Evolutionary conservation across 2,888 invertebrate genomes (phyloP).

Genomic region (Sarcophaga rosellei): DNA sequence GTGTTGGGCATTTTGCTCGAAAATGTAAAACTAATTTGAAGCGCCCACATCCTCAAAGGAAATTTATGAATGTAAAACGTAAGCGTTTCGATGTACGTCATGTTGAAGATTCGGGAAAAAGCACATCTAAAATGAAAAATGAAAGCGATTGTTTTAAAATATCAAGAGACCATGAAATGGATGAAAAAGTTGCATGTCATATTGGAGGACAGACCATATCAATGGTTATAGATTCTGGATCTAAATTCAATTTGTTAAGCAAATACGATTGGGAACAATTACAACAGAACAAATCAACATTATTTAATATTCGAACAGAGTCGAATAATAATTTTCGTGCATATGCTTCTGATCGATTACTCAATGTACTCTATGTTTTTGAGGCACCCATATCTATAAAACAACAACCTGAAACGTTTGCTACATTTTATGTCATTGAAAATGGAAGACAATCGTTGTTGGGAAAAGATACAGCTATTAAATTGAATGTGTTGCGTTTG

Average conservation of each 20-base stretch:
- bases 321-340: constrained; percentile 37
- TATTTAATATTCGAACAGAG: no score
- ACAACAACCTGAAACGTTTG: constrained; percentile 2
- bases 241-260: constrained; percentile 37
- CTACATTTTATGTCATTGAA: no score
- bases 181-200: constrained; percentile 30
- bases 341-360: constrained; percentile 23
- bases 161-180: constrained; percentile 18
- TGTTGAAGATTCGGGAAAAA: constrained; percentile 26
- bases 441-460: constrained; percentile 3
- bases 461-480: constrained; percentile 28
- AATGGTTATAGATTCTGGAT: constrained; percentile 42
- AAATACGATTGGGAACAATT: constrained; percentile 36
- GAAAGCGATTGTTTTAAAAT: constrained; percentile 39
- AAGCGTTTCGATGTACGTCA: constrained; percentile 8
- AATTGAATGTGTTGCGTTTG: constrained; percentile 42
- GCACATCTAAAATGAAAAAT: neutral
- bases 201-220: constrained; percentile 23
- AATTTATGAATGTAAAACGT: constrained; percentile 8
- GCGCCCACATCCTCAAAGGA: constrained; percentile 1
- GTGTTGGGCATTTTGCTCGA: constrained; percentile 41
- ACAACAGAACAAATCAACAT: no score
- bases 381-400: constrained; percentile 7
- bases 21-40: constrained; percentile 50
- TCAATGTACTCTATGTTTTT: neutral